Evolutionary conservation across 1,140 invertebrate genomes (phyloP), one percentile per base, ranked within the genome.

Genomic region (Drosophila sproati): DNA sequence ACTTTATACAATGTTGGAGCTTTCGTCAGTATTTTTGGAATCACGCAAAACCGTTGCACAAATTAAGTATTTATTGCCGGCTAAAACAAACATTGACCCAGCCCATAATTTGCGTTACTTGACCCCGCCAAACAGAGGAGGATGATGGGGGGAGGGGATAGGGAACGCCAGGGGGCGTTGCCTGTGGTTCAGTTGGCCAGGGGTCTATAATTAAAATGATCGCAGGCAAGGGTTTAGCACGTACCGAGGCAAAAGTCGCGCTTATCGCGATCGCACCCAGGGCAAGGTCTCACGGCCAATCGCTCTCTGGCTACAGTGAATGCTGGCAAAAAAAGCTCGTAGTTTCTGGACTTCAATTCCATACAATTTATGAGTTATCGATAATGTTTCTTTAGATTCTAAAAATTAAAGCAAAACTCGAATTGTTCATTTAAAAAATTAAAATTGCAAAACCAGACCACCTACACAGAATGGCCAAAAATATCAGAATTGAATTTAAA

Each of bases 251-350:
- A 88, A 88, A 82, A 88, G 79, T 88, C 83, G 83, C 83, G 83
- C 83, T 88, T 87, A 87, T 87, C 83, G 83, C 83, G 83, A 87
- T 87, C 77, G 76, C 83, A 87, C 80, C 83, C 83, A 87, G 83
- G 83, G 80, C 83, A 87, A 87, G 83, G 83, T 88, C 80, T 83
- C 54, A 20, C 1, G 6, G 29, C 3, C 0, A 8, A 43, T 8
- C 57, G 28, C 20, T 29, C 51, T 28, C 34, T 43, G 39, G 39
- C 6, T n/a, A 43, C 39, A n/a, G 39, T 43, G 10, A 43, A n/a
- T 4, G n/a, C 39, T n/a, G 6, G 39, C 39, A 4, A 43, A 3
- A n/a, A 2, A 20, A 20, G 20, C 20, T 20, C 20, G 20, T 20
- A 20, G 20, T 20, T 20, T 20, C 20, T 20, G 20, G 20, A 20